Evolutionary conservation across 2,113 vertebrate species (phyloP).

Genomic region (Danionella cerebrum): DNA sequence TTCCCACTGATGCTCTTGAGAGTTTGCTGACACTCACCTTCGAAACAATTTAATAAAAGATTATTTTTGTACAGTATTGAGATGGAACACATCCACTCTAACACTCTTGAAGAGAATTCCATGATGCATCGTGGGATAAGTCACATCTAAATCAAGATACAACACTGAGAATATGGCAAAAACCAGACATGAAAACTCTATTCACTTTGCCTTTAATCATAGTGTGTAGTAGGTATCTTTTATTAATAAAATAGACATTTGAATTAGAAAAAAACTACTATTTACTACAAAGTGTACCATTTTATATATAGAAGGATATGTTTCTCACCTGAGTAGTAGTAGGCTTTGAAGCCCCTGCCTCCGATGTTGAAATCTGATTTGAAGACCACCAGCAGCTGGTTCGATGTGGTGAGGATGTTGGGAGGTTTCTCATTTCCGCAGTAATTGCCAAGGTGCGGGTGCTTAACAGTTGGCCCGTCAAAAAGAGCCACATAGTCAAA

Average conservation of each 20-base stretch:
- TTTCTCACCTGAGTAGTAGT: conserved; percentile 83
- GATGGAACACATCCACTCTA: too few species aligned
- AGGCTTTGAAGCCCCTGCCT: conserved; percentile 87
- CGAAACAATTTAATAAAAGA: neutral
- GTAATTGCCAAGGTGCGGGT: conserved; percentile 69
- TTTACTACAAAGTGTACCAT: too few species aligned
- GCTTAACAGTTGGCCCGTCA: conserved; percentile 66
- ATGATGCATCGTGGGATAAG: too few species aligned
- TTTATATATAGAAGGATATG: neutral
- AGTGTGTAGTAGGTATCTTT: too few species aligned
- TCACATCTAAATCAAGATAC: too few species aligned
- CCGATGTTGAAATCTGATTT: conserved; percentile 96
- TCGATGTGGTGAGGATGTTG: conserved; percentile 66
- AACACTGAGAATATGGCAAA: too few species aligned
- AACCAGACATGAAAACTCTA: too few species aligned
- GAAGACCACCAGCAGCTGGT: conserved; percentile 81
- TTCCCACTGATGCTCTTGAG: conserved; percentile 75
- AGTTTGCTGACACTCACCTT: conserved; percentile 89
- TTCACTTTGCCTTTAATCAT: too few species aligned
- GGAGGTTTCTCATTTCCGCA: conserved; percentile 75
- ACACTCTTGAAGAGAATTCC: too few species aligned
- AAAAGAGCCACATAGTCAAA: conserved; percentile 89
- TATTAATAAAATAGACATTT: too few species aligned
- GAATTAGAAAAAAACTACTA: too few species aligned
- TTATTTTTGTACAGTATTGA: neutral